A percentile compares a stretch with the other conserved stretches of the same genome.
phyloP scores from a whole-genome alignment of 1,140 invertebrate genomes.

The Monomorium pharaonis region DNA sequence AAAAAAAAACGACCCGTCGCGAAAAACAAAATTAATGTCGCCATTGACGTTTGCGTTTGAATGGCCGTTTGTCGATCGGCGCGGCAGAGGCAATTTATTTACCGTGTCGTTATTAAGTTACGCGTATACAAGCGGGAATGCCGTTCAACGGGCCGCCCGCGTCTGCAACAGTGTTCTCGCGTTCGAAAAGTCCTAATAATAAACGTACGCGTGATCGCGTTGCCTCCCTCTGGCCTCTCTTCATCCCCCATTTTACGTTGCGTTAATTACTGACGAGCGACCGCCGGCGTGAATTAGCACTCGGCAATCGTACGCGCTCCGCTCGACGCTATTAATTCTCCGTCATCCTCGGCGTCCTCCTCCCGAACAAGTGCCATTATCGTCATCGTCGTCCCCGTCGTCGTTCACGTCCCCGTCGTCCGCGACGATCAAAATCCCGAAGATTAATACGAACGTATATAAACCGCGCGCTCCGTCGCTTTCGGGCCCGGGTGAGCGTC shows the following conservation, averaged over 20 bases:
- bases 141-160: background rate
- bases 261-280: conserved; percentile 3
- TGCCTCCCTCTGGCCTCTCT: background rate
- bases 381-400: conserved; percentile 33
- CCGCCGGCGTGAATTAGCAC: conserved; percentile 47
- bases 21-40: conserved; percentile 43
- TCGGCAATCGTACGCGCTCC: background rate
- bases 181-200: background rate
- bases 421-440: background rate
- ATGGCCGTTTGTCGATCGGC: conserved; percentile 18
- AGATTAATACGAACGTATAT: background rate
- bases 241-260: background rate
- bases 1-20: background rate
- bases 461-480: background rate
- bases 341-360: too few species aligned
- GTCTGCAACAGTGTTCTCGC: background rate
- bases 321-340: conserved; percentile 60
- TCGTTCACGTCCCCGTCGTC: background rate
- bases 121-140: background rate
- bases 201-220: background rate
- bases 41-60: conserved; percentile 23
- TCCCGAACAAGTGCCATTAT: conserved; percentile 9
- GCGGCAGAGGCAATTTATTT: conserved; percentile 26
- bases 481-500: background rate
- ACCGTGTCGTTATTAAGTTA: conserved; percentile 24